Evolutionary conservation across 2,113 vertebrate genomes (phyloP).

Genomic region (Mustela lutreola): DNA sequence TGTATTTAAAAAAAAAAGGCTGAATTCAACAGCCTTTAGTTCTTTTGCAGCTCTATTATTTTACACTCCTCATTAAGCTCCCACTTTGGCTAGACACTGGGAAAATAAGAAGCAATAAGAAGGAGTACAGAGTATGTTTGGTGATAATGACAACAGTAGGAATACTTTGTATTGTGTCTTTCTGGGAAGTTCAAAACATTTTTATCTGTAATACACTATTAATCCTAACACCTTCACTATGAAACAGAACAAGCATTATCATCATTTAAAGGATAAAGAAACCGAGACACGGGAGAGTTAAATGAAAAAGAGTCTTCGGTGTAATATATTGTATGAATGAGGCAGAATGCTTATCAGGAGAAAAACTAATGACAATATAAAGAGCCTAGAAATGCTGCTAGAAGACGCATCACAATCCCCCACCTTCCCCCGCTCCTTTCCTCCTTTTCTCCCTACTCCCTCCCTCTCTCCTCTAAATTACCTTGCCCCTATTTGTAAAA

Average conservation of each 20-base stretch:
- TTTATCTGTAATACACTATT: conserved; percentile 63
- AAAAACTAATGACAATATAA: conserved; percentile 50
- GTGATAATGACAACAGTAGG: conserved; percentile 48
- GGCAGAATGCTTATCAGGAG: conserved; percentile 66
- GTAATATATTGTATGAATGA: conserved; percentile 46
- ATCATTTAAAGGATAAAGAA: conserved; percentile 73
- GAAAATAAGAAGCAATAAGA: conserved; percentile 18
- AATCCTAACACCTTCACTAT: conserved; percentile 59
- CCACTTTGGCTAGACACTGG: not conserved
- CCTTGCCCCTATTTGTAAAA: conserved; percentile 62
- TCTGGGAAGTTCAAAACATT: conserved; percentile 56
- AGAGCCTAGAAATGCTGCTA: conserved; percentile 18
- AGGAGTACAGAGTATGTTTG: not conserved
- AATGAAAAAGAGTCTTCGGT: conserved; percentile 67
- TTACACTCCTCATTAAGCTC: conserved; percentile 49
- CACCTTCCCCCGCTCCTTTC: not conserved
- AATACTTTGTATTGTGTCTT: conserved; percentile 53
- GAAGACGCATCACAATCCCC: not conserved
- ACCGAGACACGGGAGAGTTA: conserved; percentile 23
- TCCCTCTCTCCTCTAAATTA: conserved; percentile 53
- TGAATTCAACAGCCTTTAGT: not conserved
- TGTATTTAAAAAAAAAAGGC: not conserved
- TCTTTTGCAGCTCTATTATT: conserved; percentile 41
- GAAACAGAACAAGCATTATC: conserved; percentile 61
- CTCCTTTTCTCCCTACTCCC: not conserved